Evolutionary conservation across 2,888 invertebrate genomes (phyloP).

Genomic region (Tachina grossa): DNA sequence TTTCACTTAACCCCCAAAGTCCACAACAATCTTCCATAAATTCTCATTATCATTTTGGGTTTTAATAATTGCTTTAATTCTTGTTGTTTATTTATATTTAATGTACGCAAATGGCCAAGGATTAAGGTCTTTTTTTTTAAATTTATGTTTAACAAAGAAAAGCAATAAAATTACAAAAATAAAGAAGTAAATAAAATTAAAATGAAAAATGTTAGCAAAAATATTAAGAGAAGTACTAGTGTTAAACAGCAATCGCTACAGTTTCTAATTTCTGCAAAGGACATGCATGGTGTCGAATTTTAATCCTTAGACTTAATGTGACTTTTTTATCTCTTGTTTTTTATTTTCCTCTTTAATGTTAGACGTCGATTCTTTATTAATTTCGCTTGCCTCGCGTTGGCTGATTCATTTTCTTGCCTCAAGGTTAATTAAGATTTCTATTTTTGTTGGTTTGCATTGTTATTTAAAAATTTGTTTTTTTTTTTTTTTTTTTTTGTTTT

Average conservation of each 20-base stretch:
- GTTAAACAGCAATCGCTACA: background rate
- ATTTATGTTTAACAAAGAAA: slow-evolving; percentile 13
- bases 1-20: background rate
- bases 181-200: background rate
- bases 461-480: background rate
- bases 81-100: slow-evolving; percentile 31
- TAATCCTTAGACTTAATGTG: slow-evolving; percentile 18
- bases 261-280: background rate
- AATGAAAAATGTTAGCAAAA: background rate
- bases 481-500: background rate
- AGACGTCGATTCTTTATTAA: background rate
- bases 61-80: slow-evolving; percentile 29
- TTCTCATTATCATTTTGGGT: slow-evolving; percentile 9
- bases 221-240: background rate
- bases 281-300: background rate
- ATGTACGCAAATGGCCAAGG: slow-evolving; percentile 32
- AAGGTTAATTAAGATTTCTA: slow-evolving; percentile 43
- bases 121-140: slow-evolving; percentile 8
- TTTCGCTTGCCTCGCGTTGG: background rate
- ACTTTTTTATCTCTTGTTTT: slow-evolving; percentile 13
- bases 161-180: background rate
- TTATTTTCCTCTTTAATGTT: slow-evolving; percentile 13
- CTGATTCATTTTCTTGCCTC: slow-evolving; percentile 7
- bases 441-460: slow-evolving; percentile 6
- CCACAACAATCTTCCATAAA: background rate